Evolutionary conservation across 2,797 vertebrate species (phyloP), one percentile per base, ranked within the genome.

Genomic region (Scolopax bukidnonensis): DNA sequence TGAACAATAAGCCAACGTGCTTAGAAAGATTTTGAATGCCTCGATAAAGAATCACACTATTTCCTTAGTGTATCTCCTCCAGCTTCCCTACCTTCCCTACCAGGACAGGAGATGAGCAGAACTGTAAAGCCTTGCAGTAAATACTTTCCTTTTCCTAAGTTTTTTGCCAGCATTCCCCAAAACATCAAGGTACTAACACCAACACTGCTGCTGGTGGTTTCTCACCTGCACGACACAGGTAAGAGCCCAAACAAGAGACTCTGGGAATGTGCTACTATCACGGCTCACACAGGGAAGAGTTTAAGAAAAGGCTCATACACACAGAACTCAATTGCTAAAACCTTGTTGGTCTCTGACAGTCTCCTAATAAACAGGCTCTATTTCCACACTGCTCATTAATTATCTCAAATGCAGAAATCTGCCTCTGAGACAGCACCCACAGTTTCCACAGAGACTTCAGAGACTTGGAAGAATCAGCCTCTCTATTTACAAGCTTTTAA

Each of bases 361-460:
- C 92, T 89, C 67, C 75, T 41, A 64, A 83, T 60, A 79, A 89
- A 70, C 78, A 89, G 74, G 23, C 64, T 79, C 57, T 19, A 5
- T 15, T 91, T 78, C 82, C 84, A 90, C 64, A 50, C 45, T 38
- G 56, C 90, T 95, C 69, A 23, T 41, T 87, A 89, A 94, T 79
- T 67, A 76, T 36, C 63, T 68, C 74, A 20, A 40, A 45, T 0
- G 4, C 54, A 45, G 77, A 47, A 63, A 82, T 21, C 77, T 81
- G 45, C 87, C 87, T 67, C 67, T 4, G 28, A 84, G 60, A 75
- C 53, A 81, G 79, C 32, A 67, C 6, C 32, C 80, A 56, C 5
- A 3, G 59, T 68, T 67, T 77, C 70, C 91, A 87, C 70, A 82
- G 59, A 84, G 32, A 36, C 73, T 92, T 76, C 87, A 90, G 67